These are phyloP conservation scores for Orientallactaga bullata DNA, from an alignment of 2,113 vertebrate genomes.

Conservation along the genomic window DNA sequence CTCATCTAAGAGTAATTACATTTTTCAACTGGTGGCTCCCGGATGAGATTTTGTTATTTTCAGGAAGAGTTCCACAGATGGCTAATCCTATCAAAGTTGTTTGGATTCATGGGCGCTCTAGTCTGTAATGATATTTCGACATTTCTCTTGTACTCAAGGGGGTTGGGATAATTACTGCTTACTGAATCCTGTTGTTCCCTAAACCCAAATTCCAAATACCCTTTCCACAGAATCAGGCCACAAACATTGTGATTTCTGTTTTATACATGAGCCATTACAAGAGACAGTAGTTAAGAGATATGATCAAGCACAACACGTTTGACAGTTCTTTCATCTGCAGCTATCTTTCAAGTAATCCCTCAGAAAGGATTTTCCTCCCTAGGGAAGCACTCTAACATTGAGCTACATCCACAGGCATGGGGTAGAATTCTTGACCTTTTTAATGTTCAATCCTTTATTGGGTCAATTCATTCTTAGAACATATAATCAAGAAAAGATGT, in stretches of 20 bases:
- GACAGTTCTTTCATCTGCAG: background rate
- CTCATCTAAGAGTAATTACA: slow-evolving; percentile 67
- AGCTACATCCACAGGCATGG: background rate
- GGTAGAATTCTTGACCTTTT: background rate
- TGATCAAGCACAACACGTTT: background rate
- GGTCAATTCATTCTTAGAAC: background rate
- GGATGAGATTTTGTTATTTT: slow-evolving; percentile 69
- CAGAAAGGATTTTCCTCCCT: background rate
- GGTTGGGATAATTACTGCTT: background rate
- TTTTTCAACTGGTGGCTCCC: slow-evolving; percentile 62
- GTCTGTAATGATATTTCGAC: slow-evolving; percentile 54
- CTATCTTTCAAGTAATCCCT: background rate
- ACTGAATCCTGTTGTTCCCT: background rate
- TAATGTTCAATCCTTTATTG: background rate
- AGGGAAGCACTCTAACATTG: background rate
- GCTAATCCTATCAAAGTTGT: slow-evolving; percentile 74
- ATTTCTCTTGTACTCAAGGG: slow-evolving; percentile 28
- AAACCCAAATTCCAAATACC: background rate
- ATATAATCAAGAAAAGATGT: background rate
- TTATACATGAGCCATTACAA: background rate
- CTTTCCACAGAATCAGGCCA: background rate
- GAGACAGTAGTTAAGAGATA: background rate
- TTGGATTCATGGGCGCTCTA: slow-evolving; percentile 56
- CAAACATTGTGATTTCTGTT: background rate
- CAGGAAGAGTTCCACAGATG: slow-evolving; percentile 66